phyloP scores from a whole-genome alignment of 1,140 invertebrate genomes.

The Augochlora pura region DNA sequence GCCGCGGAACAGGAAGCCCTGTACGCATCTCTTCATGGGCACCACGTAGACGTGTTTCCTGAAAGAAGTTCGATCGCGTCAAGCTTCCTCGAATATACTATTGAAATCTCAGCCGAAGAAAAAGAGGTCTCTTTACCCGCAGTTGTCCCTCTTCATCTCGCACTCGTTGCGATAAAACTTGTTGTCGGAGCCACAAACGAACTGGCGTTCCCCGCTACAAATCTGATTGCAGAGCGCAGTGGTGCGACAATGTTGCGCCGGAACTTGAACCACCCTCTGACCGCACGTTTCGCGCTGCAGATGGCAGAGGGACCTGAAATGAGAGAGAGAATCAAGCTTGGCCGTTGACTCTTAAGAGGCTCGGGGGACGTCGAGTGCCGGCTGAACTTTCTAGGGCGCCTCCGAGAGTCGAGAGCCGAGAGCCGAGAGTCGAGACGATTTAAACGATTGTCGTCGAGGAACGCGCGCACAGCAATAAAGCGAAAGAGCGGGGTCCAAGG shows the following conservation, averaged over 20 bases:
- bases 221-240: slow-evolving; percentile 90
- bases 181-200: slow-evolving; percentile 95
- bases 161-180: slow-evolving; percentile 95
- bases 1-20: slow-evolving; percentile 90
- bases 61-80: too few relatives aligned
- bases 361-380: not conserved
- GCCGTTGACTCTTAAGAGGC: not conserved
- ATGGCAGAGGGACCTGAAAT: slow-evolving; percentile 90
- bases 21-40: slow-evolving; percentile 90
- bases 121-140: slow-evolving; percentile 83
- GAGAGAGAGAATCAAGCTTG: not conserved
- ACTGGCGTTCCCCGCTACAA: slow-evolving; percentile 86
- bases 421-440: not conserved
- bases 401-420: too few relatives aligned
- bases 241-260: slow-evolving; percentile 89
- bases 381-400: not conserved
- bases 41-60: slow-evolving; percentile 94
- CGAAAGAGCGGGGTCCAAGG: too few relatives aligned
- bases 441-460: not conserved
- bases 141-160: slow-evolving; percentile 95
- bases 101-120: too few relatives aligned
- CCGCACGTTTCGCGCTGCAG: slow-evolving; percentile 91
- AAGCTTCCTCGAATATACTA: too few relatives aligned
- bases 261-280: slow-evolving; percentile 89
- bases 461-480: not conserved